Percentiles rank a stretch among this genome's conserved stretches.
phyloP scores from a whole-genome alignment of 2,888 invertebrate genomes.

The Harpalus rufipes region DNA sequence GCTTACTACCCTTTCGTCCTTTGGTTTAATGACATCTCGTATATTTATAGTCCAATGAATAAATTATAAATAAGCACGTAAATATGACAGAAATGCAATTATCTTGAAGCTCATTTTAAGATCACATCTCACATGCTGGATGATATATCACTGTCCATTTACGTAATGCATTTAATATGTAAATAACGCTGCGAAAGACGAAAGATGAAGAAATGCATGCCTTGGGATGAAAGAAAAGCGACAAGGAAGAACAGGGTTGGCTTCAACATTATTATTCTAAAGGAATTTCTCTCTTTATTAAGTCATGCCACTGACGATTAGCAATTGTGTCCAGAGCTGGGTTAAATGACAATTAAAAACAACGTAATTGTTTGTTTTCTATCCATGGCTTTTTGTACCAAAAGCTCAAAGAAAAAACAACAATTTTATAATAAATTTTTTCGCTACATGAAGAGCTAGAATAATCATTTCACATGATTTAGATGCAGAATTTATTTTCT shows the following conservation, averaged over 20 bases:
- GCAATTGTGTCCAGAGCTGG: too few relatives aligned
- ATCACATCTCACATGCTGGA: constrained; percentile 32
- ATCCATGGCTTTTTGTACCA: too few relatives aligned
- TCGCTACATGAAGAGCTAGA: too few relatives aligned
- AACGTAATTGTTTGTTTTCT: too few relatives aligned
- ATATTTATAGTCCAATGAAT: constrained; percentile 47
- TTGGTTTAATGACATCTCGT: constrained; percentile 32
- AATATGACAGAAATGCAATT: constrained; percentile 48
- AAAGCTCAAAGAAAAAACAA: too few relatives aligned
- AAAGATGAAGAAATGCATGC: constrained; percentile 63
- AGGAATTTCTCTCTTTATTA: too few relatives aligned
- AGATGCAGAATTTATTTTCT: too few relatives aligned
- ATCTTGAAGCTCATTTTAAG: constrained; percentile 24
- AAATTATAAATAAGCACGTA: constrained; percentile 52
- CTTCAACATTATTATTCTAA: not conserved
- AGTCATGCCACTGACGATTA: too few relatives aligned
- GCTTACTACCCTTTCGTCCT: not conserved
- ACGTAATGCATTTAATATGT: constrained; percentile 64
- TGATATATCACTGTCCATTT: constrained; percentile 66
- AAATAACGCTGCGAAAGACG: constrained; percentile 45
- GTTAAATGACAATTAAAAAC: too few relatives aligned
- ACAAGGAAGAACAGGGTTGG: constrained; percentile 24
- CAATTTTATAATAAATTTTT: too few relatives aligned
- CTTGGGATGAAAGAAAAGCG: not conserved
- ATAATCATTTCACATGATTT: too few relatives aligned